Conservation (phyloP, 2,797 vertebrate genomes). For the Squalus acanthias region DNA sequence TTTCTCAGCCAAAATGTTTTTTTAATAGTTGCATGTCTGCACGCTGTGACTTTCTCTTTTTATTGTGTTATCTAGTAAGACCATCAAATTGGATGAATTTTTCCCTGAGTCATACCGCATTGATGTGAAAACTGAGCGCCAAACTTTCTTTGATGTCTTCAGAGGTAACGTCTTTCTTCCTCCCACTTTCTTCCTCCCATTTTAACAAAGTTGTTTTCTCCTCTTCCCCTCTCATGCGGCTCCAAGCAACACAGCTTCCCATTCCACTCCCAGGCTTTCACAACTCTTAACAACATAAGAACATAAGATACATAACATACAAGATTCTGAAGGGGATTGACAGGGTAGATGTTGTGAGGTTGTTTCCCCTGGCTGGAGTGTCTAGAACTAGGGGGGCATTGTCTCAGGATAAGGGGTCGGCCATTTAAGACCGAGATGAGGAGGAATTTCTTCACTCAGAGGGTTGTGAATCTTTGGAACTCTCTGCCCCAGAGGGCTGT, state of each 20-base stretch:
- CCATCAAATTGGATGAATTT: constrained; percentile 75
- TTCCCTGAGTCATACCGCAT: constrained; percentile 76
- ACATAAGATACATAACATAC: too few species aligned
- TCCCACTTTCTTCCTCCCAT: not conserved
- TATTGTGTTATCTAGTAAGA: constrained; percentile 49
- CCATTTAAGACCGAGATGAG: too few species aligned
- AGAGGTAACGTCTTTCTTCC: constrained; percentile 57
- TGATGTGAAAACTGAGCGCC: constrained; percentile 70
- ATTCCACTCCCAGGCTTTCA: too few species aligned
- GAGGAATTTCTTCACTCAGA: too few species aligned
- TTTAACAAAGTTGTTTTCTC: not conserved
- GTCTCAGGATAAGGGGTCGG: too few species aligned
- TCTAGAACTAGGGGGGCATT: too few species aligned
- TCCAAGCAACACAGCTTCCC: not conserved
- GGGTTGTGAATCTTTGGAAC: too few species aligned
- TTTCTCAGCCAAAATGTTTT: not conserved
- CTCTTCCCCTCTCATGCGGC: not conserved
- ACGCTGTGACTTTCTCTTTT: not conserved
- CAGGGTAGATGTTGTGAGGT: too few species aligned
- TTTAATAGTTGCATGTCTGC: not conserved
- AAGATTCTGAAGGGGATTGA: too few species aligned
- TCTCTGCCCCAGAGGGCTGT: too few species aligned
- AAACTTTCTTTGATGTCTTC: constrained; percentile 68
- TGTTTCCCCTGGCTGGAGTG: too few species aligned
- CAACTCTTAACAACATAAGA: too few species aligned